Evolutionary conservation across 2,888 invertebrate genomes (phyloP).

Genomic region (Tuta absoluta): DNA sequence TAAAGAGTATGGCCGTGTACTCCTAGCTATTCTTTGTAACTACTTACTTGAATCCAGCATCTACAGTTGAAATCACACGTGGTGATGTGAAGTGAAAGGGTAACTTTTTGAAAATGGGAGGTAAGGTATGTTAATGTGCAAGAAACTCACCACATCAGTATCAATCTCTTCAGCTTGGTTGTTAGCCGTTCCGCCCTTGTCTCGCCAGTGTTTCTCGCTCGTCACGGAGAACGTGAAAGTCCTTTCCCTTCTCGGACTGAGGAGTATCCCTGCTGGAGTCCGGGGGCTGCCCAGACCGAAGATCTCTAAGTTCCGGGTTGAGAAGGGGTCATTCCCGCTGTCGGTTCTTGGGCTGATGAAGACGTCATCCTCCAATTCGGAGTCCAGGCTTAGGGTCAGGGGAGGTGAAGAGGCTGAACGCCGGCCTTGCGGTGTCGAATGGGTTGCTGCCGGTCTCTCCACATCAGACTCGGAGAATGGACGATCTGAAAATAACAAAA

Average conservation of each 20-base stretch:
- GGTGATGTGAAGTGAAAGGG: no score
- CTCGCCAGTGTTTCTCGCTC: slow-evolving; percentile 75
- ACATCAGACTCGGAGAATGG: slow-evolving; percentile 73
- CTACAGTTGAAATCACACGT: no score
- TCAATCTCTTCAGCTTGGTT: slow-evolving; percentile 48
- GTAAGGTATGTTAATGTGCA: neutral
- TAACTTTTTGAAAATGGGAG: no score
- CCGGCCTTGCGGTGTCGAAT: slow-evolving; percentile 53
- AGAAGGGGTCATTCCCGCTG: slow-evolving; percentile 67
- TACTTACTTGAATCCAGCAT: no score
- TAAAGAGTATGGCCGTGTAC: no score
- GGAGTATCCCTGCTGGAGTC: slow-evolving; percentile 68
- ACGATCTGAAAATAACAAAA: slow-evolving; percentile 57
- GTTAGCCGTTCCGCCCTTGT: slow-evolving; percentile 74
- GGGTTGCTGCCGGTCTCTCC: slow-evolving; percentile 50
- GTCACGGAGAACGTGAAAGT: slow-evolving; percentile 69
- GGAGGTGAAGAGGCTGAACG: slow-evolving; percentile 71
- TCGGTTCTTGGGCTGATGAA: slow-evolving; percentile 66
- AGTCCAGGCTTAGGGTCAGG: slow-evolving; percentile 62
- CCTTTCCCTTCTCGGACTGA: slow-evolving; percentile 69
- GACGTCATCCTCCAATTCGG: slow-evolving; percentile 75
- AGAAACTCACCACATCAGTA: slow-evolving; percentile 57
- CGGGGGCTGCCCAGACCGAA: slow-evolving; percentile 67
- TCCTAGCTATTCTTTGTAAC: no score
- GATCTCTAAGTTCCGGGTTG: slow-evolving; percentile 68